Base-by-base conservation (phyloP, 1,140 invertebrate genomes). In the Plectrocnemia conspersa region DNA sequence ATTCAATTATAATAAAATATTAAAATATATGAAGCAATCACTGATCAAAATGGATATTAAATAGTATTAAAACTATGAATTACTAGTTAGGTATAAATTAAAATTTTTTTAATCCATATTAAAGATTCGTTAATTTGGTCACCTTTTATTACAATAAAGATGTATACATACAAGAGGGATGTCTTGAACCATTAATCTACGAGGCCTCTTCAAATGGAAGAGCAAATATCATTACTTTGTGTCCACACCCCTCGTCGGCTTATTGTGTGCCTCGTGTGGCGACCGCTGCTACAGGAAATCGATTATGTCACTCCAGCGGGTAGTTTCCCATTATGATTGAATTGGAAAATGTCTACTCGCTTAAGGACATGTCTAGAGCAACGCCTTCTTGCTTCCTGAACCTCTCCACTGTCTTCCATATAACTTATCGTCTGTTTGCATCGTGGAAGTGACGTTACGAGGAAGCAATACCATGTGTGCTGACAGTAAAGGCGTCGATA, bases 161-260 rank as follows among this genome's bases (percentile, higher is more conserved):
- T n/a, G n/a, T n/a, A n/a, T n/a, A n/a, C n/a, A n/a, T n/a, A n/a
- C n/a, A n/a, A n/a, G n/a, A n/a, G n/a, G n/a, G n/a, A n/a, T n/a
- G n/a, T n/a, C n/a, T n/a, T n/a, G n/a, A n/a, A n/a, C 41, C 16
- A 44, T 44, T 24, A 22, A 3, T 9, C 9, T 21, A 44, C 41
- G 41, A 11, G 9, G 22, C 13, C 41, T 44, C 41, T 44, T 22
- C 41, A 44, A 21, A 44, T 24, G n/a, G 41, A 4, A 47, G 48
- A 59, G 54, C 40, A 60, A 60, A 60, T 56, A 60, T 60, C 58
- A 60, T 60, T 60, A 60, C 46, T 45, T 21, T 46, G 33, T 54
- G 45, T 54, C 47, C 46, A 52, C 52, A 52, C 33, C 54, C 48
- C 35, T 16, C 35, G 15, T 16, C 15, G 16, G 47, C 29, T 49